phyloP scores from a whole-genome alignment of 2,113 vertebrate genomes.

The Dipodomys spectabilis region DNA sequence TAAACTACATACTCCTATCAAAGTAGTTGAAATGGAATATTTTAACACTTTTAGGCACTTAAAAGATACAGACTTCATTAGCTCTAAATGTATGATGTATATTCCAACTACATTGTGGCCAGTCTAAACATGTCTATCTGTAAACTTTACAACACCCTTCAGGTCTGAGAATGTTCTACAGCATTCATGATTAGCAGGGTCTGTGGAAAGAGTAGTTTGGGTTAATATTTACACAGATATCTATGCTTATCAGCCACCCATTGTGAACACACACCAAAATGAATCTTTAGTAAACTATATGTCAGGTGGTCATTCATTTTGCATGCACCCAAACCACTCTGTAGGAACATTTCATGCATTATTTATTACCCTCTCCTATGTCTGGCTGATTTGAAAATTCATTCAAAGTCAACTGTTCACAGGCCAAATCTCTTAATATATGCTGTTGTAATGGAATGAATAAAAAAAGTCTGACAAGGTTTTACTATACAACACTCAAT shows the following conservation, averaged over 20 bases:
- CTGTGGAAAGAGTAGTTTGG: not conserved
- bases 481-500: not conserved
- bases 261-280: conserved; percentile 25
- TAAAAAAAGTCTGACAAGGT: not conserved
- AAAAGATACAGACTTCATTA: not conserved
- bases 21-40: not conserved
- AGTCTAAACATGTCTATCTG: not conserved
- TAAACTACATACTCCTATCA: not conserved
- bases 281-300: conserved; percentile 17
- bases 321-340: conserved; percentile 37
- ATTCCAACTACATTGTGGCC: not conserved
- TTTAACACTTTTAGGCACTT: not conserved
- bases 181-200: conserved; percentile 28
- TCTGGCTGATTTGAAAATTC: conserved; percentile 45
- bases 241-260: conserved; percentile 22
- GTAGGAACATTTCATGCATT: conserved; percentile 25
- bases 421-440: conserved; percentile 40
- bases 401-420: conserved; percentile 40
- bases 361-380: conserved; percentile 43
- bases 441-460: conserved; percentile 3
- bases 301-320: conserved; percentile 51
- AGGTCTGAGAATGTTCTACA: not conserved
- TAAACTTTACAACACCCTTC: not conserved
- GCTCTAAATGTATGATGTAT: not conserved
- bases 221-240: conserved; percentile 58